Conservation (phyloP, 2,113 vertebrate species). For the Gopherus flavomarginatus region DNA sequence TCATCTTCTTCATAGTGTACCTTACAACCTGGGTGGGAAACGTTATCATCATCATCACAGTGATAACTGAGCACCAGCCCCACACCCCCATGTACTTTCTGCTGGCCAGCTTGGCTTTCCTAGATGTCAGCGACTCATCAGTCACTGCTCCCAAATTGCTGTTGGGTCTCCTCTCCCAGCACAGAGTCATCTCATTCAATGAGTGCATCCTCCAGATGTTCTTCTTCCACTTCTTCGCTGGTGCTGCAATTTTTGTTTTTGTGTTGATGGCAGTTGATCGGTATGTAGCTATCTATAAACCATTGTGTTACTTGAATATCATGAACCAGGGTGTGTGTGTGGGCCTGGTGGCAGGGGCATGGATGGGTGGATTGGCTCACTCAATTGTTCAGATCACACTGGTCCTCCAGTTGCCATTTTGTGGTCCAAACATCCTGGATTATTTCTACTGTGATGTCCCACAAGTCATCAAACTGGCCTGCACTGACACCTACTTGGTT, state of each 20-base stretch:
- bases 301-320: constrained; percentile 50
- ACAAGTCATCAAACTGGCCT: constrained; percentile 61
- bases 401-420: constrained; percentile 45
- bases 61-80: neutral
- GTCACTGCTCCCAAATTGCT: constrained; percentile 59
- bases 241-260: neutral
- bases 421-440: constrained; percentile 50
- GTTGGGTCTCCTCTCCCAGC: constrained; percentile 9
- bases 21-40: neutral
- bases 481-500: constrained; percentile 4
- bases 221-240: constrained; percentile 65
- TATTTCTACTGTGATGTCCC: constrained; percentile 64
- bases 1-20: neutral
- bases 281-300: constrained; percentile 56
- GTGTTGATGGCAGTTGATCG: constrained; percentile 59
- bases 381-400: constrained; percentile 54
- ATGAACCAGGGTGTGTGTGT: constrained; percentile 33
- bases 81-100: neutral
- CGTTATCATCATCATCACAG: neutral
- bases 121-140: constrained; percentile 65
- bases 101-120: constrained; percentile 34
- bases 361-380: constrained; percentile 63
- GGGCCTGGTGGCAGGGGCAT: constrained; percentile 29
- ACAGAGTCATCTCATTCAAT: constrained; percentile 21
- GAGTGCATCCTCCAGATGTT: constrained; percentile 60